Evolutionary conservation across 2,888 invertebrate species (phyloP).

Genomic region (Conus canariensis): DNA sequence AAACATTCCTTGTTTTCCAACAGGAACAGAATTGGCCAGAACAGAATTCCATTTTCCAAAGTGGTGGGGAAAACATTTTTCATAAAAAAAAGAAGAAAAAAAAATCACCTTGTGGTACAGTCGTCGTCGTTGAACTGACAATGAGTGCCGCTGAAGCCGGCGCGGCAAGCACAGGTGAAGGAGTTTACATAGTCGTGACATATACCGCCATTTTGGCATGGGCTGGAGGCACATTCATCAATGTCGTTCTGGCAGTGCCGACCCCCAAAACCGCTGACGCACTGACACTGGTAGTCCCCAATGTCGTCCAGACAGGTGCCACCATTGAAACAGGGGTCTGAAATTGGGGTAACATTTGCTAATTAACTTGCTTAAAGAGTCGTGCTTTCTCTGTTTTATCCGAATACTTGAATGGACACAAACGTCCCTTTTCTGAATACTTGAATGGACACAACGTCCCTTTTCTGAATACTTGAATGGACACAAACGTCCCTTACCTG

Average conservation of each 20-base stretch:
- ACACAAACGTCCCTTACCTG: no score
- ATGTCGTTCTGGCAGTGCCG: constrained; percentile 74
- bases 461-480: no score
- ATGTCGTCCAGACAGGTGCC: constrained; percentile 85
- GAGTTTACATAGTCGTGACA: constrained; percentile 95
- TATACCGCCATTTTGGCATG: constrained; percentile 94
- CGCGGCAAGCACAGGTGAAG: constrained; percentile 73
- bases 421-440: no score
- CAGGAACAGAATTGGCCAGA: no score
- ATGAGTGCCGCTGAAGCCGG: constrained; percentile 83
- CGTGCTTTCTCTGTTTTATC: no score
- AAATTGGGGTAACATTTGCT: not conserved
- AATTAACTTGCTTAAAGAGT: no score
- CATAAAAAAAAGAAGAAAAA: not conserved
- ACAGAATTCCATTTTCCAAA: no score
- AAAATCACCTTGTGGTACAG: constrained; percentile 87
- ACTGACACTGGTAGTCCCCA: constrained; percentile 70
- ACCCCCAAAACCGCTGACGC: constrained; percentile 74
- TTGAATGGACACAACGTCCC: no score
- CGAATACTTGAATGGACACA: no score
- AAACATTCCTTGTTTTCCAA: no score
- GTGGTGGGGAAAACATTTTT: no score
- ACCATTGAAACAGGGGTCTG: constrained; percentile 82
- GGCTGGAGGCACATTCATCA: constrained; percentile 83
- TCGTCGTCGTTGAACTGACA: constrained; percentile 97